Evolutionary conservation across 2,113 vertebrate genomes (phyloP).

Genomic region (Narcine bancroftii): DNA sequence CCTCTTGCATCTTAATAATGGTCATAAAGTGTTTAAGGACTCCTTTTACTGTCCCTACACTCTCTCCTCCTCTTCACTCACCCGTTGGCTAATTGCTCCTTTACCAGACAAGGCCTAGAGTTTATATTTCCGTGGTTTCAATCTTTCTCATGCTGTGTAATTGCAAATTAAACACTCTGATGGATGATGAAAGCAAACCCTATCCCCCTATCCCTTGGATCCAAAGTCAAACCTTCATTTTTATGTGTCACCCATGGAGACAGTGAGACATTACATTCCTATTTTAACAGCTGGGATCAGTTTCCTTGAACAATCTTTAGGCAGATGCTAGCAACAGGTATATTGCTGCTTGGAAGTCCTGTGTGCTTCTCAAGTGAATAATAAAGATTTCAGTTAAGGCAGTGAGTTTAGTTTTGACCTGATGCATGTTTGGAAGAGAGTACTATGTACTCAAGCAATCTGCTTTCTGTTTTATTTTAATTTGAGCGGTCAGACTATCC

Average conservation of each 20-base stretch:
- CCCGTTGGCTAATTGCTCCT: neutral
- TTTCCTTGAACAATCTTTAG: constrained; percentile 13
- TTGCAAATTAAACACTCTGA: neutral
- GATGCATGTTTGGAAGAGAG: too few relatives aligned
- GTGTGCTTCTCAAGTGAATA: neutral
- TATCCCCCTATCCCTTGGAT: neutral
- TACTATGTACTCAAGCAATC: too few relatives aligned
- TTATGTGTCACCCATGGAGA: neutral
- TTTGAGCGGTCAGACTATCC: neutral
- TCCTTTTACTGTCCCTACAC: neutral
- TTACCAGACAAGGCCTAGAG: neutral
- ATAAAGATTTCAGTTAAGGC: too few relatives aligned
- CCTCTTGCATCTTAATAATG: neutral
- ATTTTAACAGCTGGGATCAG: neutral
- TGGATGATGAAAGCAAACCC: neutral
- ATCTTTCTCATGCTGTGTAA: neutral
- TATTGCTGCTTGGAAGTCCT: neutral
- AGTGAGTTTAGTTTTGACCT: too few relatives aligned
- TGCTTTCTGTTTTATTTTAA: too few relatives aligned
- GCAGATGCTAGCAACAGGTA: neutral
- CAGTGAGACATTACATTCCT: neutral
- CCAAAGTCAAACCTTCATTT: neutral
- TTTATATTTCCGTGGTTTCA: neutral
- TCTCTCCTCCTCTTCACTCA: neutral
- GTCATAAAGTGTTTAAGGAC: neutral